Evolutionary conservation across 2,113 vertebrate genomes (phyloP).

Genomic region (Neopipo cinnamomea): DNA sequence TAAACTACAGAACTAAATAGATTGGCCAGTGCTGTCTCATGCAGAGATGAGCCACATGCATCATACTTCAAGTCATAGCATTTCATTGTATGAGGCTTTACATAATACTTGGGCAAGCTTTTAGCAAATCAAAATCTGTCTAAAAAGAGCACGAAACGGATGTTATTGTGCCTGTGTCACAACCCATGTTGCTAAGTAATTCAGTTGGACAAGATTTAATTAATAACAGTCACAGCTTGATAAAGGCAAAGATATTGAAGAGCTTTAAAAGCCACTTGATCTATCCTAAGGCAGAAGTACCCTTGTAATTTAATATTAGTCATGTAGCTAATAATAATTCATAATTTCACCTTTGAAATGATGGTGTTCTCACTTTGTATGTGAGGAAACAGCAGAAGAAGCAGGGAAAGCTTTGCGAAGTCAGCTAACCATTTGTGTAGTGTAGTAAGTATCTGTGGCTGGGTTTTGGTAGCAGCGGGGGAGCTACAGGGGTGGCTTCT

Average conservation of each 20-base stretch:
- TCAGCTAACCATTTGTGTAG: neutral
- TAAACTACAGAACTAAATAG: neutral
- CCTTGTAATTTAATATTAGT: neutral
- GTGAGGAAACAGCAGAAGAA: neutral
- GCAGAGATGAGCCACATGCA: neutral
- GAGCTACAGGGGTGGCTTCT: too few relatives aligned
- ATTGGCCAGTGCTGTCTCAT: neutral
- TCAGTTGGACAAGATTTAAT: neutral
- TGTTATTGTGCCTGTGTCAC: neutral
- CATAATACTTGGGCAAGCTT: neutral
- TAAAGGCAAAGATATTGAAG: neutral
- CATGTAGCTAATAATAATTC: neutral
- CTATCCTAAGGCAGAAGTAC: neutral
- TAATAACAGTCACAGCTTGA: neutral
- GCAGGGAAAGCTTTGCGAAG: neutral
- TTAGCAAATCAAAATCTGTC: neutral
- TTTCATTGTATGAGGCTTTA: neutral
- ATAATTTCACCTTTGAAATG: neutral
- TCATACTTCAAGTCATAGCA: neutral
- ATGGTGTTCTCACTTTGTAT: neutral
- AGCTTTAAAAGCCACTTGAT: slow-evolving; percentile 39
- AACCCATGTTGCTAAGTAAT: neutral
- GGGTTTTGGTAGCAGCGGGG: too few relatives aligned
- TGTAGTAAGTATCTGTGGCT: too few relatives aligned
- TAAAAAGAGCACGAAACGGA: neutral